A percentile compares a stretch with the other conserved stretches of the same genome.
Evolutionary conservation across 2,888 invertebrate genomes (phyloP).

Genomic region (Chironomus tentans): DNA sequence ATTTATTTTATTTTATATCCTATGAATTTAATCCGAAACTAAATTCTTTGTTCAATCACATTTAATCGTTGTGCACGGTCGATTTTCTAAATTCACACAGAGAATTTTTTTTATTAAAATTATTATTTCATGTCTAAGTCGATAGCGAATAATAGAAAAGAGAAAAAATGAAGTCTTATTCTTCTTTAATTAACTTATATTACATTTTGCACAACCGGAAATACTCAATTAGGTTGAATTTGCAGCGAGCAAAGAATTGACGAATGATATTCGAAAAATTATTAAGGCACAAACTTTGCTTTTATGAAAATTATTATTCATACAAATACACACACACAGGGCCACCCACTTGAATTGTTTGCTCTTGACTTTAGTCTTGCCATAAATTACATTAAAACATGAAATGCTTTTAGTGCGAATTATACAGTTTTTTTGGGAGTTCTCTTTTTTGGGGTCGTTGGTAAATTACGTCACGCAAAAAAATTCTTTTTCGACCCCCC

Average conservation of each 20-base stretch:
- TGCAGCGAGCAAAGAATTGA: background rate
- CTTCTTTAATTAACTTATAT: too few species aligned
- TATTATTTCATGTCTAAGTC: background rate
- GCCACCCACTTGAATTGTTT: background rate
- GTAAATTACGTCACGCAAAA: too few species aligned
- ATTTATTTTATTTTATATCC: background rate
- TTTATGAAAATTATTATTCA: background rate
- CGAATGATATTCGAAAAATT: background rate
- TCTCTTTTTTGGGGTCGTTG: too few species aligned
- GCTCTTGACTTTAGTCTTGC: background rate
- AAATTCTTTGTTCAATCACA: background rate
- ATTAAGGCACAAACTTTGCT: background rate
- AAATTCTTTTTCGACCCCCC: too few species aligned
- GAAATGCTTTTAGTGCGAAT: background rate
- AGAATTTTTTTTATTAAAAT: background rate
- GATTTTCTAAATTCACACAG: background rate
- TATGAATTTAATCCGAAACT: too few species aligned
- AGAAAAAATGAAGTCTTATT: too few species aligned
- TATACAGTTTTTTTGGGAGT: too few species aligned
- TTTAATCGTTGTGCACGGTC: constrained; percentile 10
- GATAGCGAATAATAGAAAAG: background rate
- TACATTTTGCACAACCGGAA: constrained; percentile 11
- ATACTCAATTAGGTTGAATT: background rate
- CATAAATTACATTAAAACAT: background rate
- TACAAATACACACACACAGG: background rate